Evolutionary conservation across 2,888 invertebrate species (phyloP), one percentile per base, ranked within the genome.

Genomic region (Hylaea fasciaria): DNA sequence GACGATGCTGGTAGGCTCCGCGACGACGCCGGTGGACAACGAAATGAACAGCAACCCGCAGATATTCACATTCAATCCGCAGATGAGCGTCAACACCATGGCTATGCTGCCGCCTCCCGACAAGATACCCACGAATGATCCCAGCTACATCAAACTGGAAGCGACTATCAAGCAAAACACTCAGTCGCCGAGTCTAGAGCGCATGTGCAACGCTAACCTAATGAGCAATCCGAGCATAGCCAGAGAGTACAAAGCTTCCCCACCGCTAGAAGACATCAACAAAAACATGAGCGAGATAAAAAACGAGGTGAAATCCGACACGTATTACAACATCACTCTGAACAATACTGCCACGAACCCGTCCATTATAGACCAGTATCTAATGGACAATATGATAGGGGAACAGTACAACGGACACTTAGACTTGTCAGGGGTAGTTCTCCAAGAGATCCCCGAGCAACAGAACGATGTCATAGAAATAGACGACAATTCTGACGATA

Each of bases 401-500:
- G 91, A 91, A 29, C 89, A 89, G 64, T 92, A 90, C 65, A 66
- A 85, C 0, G 80, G 82, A 0, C 89, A 90, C 35, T 66, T 91
- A 66, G 92, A 91, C 61, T 67, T 91, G 1, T 82, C 91, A 0
- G 74, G 80, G 0, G 83, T 85, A 0, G 84, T 85, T 0, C 66
- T 91, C 7, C 85, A 87, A 11, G 89, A 87, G 29, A 81, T 83
- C 12, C 72, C 84, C 0, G 87, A 85, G 3, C 85, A 85, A 22
- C 88, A 89, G 65, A 89, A 81, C 40, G 91, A 91, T 54, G 88
- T 92, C 1, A 92, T 92, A 57, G 92, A 92, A 71, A 92, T 92
- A 13, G 92, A 92, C 46, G 92, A 92, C 57, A 92, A 91, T 66
- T 92, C 92, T 0, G 91, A 92, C 35, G 92, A 92, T 59, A 91